Evolutionary conservation across 2,888 invertebrate species (phyloP).

Genomic region (Nomada goodeniana): DNA sequence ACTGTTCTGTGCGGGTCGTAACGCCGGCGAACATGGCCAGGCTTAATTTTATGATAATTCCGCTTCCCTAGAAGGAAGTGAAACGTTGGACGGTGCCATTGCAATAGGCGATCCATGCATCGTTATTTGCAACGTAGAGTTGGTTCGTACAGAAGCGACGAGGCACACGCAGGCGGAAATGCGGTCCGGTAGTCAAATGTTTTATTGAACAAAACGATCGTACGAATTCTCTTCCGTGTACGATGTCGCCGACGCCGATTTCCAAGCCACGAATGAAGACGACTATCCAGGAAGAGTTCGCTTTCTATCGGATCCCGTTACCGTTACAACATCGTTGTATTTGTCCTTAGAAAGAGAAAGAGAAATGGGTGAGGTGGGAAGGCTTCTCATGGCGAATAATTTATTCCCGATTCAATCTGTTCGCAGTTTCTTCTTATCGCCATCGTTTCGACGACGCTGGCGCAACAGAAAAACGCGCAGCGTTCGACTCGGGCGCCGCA

Average conservation of each 20-base stretch:
- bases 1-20: background rate
- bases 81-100: conserved; percentile 8
- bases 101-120: background rate
- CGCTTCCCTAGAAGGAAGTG: conserved; percentile 34
- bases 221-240: conserved; percentile 39
- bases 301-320: conserved; percentile 60
- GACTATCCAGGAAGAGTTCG: conserved; percentile 21
- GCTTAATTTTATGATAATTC: conserved; percentile 32
- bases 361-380: background rate
- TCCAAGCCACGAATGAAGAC: conserved; percentile 31
- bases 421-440: conserved; percentile 73
- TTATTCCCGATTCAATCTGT: conserved; percentile 28
- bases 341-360: conserved; percentile 4
- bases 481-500: conserved; percentile 72
- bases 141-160: conserved; percentile 13
- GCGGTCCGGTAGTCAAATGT: conserved; percentile 20
- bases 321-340: conserved; percentile 41
- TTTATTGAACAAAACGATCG: conserved; percentile 33
- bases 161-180: conserved; percentile 31
- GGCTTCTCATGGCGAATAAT: conserved; percentile 27
- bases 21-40: background rate
- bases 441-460: conserved; percentile 69
- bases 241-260: conserved; percentile 19
- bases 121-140: background rate
- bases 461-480: conserved; percentile 60